Evolutionary conservation across 2,797 vertebrate species (phyloP).

Genomic region (Syngnathus acus): DNA sequence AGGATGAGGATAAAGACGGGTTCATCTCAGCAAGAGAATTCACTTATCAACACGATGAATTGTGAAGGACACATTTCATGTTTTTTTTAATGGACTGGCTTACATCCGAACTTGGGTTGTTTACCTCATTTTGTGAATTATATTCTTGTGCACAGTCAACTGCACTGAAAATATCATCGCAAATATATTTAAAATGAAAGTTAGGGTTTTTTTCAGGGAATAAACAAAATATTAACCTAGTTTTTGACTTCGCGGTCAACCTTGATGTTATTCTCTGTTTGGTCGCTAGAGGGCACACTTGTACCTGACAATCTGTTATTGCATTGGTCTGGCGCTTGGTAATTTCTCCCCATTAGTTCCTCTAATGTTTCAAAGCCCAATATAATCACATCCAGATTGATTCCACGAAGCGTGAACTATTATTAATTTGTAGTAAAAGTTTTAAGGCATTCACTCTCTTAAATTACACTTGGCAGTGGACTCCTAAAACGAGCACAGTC

Average conservation of each 20-base stretch:
- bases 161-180: constrained; percentile 27
- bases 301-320: constrained; percentile 1
- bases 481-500: background rate
- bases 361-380: background rate
- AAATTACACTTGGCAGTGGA: background rate
- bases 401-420: background rate
- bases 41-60: constrained; percentile 89
- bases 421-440: background rate
- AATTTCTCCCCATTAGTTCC: background rate
- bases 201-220: constrained; percentile 5
- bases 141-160: constrained; percentile 25
- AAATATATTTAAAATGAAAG: constrained; percentile 14
- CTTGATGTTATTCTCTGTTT: background rate
- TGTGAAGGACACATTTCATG: constrained; percentile 41
- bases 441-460: background rate
- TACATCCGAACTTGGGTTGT: background rate
- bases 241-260: constrained; percentile 3
- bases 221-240: constrained; percentile 5
- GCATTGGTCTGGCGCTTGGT: background rate
- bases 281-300: constrained; percentile 51
- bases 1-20: constrained; percentile 92
- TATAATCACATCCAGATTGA: background rate
- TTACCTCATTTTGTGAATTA: constrained; percentile 2
- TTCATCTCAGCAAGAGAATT: constrained; percentile 95
- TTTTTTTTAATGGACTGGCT: background rate